phyloP scores from a whole-genome alignment of 2,888 invertebrate genomes.

The Parelbella ahira region DNA sequence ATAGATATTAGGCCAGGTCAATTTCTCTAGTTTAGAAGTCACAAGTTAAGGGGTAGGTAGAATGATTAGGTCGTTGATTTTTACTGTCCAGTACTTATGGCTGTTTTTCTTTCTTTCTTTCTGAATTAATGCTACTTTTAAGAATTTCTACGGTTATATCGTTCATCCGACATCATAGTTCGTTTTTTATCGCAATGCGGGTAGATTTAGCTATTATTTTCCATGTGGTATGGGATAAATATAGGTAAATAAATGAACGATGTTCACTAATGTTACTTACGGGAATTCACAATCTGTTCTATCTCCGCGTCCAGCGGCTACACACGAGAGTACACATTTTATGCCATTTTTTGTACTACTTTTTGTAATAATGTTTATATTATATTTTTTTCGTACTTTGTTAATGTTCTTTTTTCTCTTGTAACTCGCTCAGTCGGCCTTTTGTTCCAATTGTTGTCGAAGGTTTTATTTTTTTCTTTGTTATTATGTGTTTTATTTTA shows the following conservation, averaged over 20 bases:
- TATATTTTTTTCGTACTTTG: constrained; percentile 24
- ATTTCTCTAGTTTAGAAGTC: constrained; percentile 49
- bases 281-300: background rate
- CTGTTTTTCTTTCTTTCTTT: constrained; percentile 17
- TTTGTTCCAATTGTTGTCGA: constrained; percentile 18
- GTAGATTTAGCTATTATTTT: constrained; percentile 19
- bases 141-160: constrained; percentile 17
- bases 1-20: constrained; percentile 42
- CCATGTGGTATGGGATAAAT: constrained; percentile 15
- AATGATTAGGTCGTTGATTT: constrained; percentile 42
- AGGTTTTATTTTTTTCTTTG: constrained; percentile 13
- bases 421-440: constrained; percentile 14
- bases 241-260: constrained; percentile 13
- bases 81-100: constrained; percentile 38
- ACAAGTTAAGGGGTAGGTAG: constrained; percentile 50
- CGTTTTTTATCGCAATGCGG: constrained; percentile 19
- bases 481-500: constrained; percentile 21
- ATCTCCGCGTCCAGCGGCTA: constrained; percentile 1
- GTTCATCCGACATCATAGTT: constrained; percentile 14
- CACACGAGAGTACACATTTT: constrained; percentile 20
- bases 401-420: constrained; percentile 12
- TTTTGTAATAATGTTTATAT: constrained; percentile 31
- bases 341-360: constrained; percentile 43
- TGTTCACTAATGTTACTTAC: constrained; percentile 6
- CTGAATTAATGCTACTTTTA: constrained; percentile 23